Percentiles rank a stretch among this genome's conserved stretches.
Evolutionary conservation across 2,888 invertebrate genomes (phyloP).

Genomic region (Drosophila paramelanica): DNA sequence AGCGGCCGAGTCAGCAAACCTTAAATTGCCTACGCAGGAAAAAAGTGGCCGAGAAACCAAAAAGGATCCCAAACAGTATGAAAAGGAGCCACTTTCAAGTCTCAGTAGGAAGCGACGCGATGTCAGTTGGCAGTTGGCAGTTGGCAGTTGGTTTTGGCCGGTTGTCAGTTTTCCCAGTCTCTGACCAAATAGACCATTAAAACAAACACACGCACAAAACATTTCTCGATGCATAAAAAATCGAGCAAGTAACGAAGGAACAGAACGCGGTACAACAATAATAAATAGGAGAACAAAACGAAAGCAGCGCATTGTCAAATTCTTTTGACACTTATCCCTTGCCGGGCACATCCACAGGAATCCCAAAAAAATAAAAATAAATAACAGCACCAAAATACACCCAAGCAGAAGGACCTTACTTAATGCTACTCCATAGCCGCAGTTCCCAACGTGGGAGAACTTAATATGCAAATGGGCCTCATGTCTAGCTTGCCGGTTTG

Average conservation of each 20-base stretch:
- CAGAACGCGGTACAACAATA: slow-evolving; percentile 24
- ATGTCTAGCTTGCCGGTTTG: slow-evolving; percentile 52
- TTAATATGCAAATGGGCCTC: slow-evolving; percentile 68
- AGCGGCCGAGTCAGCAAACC: slow-evolving; percentile 75
- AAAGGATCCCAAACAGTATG: background rate
- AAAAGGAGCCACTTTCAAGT: slow-evolving; percentile 9
- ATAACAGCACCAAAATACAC: background rate
- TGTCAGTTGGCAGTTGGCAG: slow-evolving; percentile 27
- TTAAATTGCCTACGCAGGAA: slow-evolving; percentile 75
- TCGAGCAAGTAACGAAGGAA: slow-evolving; percentile 18
- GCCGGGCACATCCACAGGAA: slow-evolving; percentile 34
- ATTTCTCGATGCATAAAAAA: slow-evolving; percentile 75
- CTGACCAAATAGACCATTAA: slow-evolving; percentile 59
- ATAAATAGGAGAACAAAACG: slow-evolving; percentile 49
- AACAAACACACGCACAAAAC: slow-evolving; percentile 66
- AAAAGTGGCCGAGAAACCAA: slow-evolving; percentile 40
- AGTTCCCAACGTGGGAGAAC: slow-evolving; percentile 35
- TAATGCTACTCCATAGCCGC: slow-evolving; percentile 24
- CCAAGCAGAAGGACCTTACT: slow-evolving; percentile 36
- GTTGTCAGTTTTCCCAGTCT: slow-evolving; percentile 9
- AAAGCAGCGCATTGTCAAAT: slow-evolving; percentile 75
- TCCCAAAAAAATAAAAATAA: slow-evolving; percentile 3
- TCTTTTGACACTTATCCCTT: slow-evolving; percentile 82
- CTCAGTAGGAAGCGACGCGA: slow-evolving; percentile 9
- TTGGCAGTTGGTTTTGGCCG: slow-evolving; percentile 9